These are phyloP conservation scores for Platorchestia sp. DNA, from an alignment of 1,140 invertebrate genomes.

Conservation along the genomic window DNA sequence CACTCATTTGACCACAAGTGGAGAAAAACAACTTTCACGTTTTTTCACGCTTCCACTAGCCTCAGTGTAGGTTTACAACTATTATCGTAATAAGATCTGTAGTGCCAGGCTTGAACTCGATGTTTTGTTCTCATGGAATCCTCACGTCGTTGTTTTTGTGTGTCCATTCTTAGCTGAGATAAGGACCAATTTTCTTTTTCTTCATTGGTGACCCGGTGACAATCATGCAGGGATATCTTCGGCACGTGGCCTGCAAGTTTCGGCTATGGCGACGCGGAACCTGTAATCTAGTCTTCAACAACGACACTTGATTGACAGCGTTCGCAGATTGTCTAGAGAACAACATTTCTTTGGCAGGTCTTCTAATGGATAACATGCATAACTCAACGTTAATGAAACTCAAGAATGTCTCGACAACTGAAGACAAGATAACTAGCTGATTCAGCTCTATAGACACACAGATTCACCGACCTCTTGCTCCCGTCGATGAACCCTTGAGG, in stretches of 20 bases:
- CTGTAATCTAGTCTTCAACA: neutral
- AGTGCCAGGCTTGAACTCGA: neutral
- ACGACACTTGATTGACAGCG: neutral
- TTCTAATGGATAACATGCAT: neutral
- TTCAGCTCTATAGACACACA: neutral
- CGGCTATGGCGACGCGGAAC: neutral
- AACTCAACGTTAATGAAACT: neutral
- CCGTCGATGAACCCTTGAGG: neutral
- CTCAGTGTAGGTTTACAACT: too few species aligned
- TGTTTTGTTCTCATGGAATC: neutral
- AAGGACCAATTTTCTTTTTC: neutral
- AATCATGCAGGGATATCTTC: neutral
- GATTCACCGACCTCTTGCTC: neutral
- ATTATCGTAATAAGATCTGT: neutral
- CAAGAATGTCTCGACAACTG: neutral
- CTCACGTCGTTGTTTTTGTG: neutral
- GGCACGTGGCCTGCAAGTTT: neutral
- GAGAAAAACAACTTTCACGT: neutral
- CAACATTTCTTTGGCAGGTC: neutral
- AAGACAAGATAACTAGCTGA: neutral
- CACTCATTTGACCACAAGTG: neutral
- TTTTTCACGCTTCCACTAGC: neutral
- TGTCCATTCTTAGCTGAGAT: neutral
- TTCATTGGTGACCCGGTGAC: neutral
- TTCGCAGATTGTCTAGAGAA: neutral